These are phyloP conservation scores for Alloplasta piceator DNA, from an alignment of 2,888 invertebrate species.

Conservation along the genomic window DNA sequence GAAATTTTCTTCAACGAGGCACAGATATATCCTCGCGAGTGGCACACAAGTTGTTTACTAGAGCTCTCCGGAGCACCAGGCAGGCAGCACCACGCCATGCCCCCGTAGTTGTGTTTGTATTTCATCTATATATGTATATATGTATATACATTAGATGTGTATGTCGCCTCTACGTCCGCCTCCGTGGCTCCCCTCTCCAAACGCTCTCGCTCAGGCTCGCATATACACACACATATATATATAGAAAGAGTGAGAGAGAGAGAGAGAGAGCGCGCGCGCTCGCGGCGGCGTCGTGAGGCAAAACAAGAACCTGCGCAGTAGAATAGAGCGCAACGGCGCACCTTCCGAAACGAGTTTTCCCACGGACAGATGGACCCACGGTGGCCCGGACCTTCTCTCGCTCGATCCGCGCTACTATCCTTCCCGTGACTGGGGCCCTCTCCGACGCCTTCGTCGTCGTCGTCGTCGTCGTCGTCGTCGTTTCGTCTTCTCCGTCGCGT, in stretches of 20 bases:
- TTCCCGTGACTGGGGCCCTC: constrained; percentile 44
- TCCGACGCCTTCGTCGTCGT: constrained; percentile 34
- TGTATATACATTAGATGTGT: too few species aligned
- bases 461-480: constrained; percentile 42
- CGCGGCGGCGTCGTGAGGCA: constrained; percentile 70
- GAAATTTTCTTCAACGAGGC: constrained; percentile 72
- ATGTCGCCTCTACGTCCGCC: constrained; percentile 67
- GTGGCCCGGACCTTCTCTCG: constrained; percentile 61
- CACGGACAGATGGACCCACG: constrained; percentile 69
- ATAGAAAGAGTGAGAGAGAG: too few species aligned
- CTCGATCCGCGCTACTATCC: constrained; percentile 59
- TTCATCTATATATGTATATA: too few species aligned
- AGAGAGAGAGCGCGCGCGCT: constrained; percentile 26
- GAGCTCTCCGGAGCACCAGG: constrained; percentile 76
- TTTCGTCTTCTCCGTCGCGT: constrained; percentile 20
- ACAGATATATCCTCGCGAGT: constrained; percentile 77
- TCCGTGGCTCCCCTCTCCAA: constrained; percentile 64
- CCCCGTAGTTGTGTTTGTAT: too few species aligned
- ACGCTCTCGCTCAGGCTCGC: too few species aligned
- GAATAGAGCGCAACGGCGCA: constrained; percentile 79
- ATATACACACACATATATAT: constrained; percentile 13
- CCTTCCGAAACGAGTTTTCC: constrained; percentile 79
- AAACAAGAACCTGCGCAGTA: constrained; percentile 81
- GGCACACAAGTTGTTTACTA: constrained; percentile 83
- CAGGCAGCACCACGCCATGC: constrained; percentile 79